Percentiles rank a stretch among this genome's conserved stretches.
phyloP scores from a whole-genome alignment of 2,888 invertebrate genomes.

The Diloba caeruleocephala region DNA sequence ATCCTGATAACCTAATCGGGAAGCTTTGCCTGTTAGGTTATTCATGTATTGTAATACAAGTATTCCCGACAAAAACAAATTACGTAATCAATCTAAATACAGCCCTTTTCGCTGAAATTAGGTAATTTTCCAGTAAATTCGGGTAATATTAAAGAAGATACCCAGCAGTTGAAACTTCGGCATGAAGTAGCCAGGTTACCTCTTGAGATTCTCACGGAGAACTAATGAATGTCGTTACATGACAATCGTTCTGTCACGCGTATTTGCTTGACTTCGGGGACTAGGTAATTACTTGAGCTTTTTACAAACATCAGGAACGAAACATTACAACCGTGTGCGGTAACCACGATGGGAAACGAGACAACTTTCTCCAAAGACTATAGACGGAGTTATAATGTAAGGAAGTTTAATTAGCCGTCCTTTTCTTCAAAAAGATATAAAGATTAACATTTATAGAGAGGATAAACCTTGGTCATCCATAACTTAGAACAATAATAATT shows the following conservation, averaged over 20 bases:
- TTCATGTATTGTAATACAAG: background rate
- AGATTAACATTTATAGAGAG: too few relatives aligned
- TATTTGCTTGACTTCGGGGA: constrained; percentile 12
- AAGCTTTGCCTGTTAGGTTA: constrained; percentile 21
- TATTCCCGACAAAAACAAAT: constrained; percentile 3
- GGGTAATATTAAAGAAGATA: constrained; percentile 24
- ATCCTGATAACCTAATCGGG: background rate
- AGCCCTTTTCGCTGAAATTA: constrained; percentile 16
- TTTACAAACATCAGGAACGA: constrained; percentile 29
- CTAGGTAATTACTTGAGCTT: constrained; percentile 20
- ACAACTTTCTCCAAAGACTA: constrained; percentile 36
- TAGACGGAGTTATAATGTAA: constrained; percentile 20
- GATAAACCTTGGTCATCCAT: too few relatives aligned
- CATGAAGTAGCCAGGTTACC: constrained; percentile 1
- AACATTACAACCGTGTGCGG: constrained; percentile 30
- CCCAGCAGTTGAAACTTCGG: constrained; percentile 11
- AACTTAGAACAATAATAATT: too few relatives aligned
- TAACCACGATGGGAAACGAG: constrained; percentile 44
- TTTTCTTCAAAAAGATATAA: too few relatives aligned
- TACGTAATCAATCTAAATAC: constrained; percentile 2
- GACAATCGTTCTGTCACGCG: constrained; percentile 37
- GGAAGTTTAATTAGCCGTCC: constrained; percentile 27
- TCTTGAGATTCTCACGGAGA: constrained; percentile 30
- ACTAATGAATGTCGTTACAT: constrained; percentile 22
- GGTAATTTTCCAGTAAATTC: constrained; percentile 24